Conservation (phyloP, 2,113 vertebrate species). For the Himantopus leucocephalus region DNA sequence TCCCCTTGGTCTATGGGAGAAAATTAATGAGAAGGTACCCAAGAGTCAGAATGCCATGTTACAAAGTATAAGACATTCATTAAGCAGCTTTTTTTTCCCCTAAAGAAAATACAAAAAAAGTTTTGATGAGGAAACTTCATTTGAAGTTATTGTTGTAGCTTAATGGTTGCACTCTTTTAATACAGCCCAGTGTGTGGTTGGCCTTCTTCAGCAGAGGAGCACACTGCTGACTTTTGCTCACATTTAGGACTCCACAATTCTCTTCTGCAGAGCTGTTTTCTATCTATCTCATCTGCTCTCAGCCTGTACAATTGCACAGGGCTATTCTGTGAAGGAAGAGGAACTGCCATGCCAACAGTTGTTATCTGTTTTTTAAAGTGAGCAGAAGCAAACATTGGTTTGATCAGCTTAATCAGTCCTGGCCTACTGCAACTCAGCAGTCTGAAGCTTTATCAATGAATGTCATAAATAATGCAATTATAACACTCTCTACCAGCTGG, state of each 20-base stretch:
- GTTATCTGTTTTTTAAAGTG: neutral
- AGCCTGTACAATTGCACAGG: neutral
- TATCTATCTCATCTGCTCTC: neutral
- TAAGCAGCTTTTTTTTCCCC: too few relatives aligned
- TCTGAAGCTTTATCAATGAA: neutral
- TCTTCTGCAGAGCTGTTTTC: neutral
- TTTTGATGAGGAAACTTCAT: neutral
- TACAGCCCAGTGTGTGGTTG: neutral
- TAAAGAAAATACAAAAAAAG: neutral
- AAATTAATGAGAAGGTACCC: neutral
- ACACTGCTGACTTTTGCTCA: neutral
- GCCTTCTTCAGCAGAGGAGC: neutral
- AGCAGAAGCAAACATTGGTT: neutral
- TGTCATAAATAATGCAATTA: neutral
- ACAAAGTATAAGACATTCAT: neutral
- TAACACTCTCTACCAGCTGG: neutral
- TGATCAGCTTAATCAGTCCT: neutral
- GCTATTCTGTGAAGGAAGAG: neutral
- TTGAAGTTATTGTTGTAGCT: neutral
- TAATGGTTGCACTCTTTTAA: neutral
- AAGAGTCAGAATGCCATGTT: fast-evolving
- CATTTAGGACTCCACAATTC: neutral
- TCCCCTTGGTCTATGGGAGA: neutral
- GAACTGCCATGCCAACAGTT: neutral
- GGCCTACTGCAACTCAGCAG: neutral